A percentile compares a stretch with the other conserved stretches of the same genome.
Conservation (phyloP, 2,797 vertebrate genomes). For the Thamnophis elegans region DNA sequence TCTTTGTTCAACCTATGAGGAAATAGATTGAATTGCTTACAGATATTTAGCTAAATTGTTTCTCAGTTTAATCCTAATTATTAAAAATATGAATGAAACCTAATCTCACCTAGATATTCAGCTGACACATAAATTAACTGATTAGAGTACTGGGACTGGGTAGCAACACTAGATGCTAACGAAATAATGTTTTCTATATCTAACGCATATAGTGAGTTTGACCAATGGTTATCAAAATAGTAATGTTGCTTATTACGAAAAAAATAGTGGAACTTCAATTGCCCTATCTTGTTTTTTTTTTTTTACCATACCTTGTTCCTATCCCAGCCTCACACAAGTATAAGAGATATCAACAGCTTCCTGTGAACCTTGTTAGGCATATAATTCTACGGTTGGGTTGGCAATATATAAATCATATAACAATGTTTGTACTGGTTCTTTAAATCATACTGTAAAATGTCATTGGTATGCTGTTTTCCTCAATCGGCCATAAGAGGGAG, state of each 20-base stretch:
- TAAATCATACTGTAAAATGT: no score
- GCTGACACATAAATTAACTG: not conserved
- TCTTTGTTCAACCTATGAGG: not conserved
- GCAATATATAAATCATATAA: no score
- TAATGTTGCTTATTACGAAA: not conserved
- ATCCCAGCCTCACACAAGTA: not conserved
- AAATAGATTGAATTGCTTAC: not conserved
- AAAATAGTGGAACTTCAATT: not conserved
- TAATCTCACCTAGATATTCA: not conserved
- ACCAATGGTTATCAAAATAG: not conserved
- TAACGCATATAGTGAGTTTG: not conserved
- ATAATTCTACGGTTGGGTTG: no score
- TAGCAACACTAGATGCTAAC: not conserved
- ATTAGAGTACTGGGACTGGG: not conserved
- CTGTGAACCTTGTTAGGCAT: no score
- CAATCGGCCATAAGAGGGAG: no score
- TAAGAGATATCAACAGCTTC: not conserved
- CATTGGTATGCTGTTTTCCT: no score
- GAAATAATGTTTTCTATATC: not conserved
- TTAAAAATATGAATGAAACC: not conserved
- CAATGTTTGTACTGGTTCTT: no score
- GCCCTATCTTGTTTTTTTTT: not conserved
- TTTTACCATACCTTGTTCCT: not conserved
- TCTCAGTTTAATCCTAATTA: not conserved
- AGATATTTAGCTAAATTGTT: not conserved